These are phyloP conservation scores for Corythaeola cristata DNA, from an alignment of 2,113 vertebrate genomes.

Conservation along the genomic window DNA sequence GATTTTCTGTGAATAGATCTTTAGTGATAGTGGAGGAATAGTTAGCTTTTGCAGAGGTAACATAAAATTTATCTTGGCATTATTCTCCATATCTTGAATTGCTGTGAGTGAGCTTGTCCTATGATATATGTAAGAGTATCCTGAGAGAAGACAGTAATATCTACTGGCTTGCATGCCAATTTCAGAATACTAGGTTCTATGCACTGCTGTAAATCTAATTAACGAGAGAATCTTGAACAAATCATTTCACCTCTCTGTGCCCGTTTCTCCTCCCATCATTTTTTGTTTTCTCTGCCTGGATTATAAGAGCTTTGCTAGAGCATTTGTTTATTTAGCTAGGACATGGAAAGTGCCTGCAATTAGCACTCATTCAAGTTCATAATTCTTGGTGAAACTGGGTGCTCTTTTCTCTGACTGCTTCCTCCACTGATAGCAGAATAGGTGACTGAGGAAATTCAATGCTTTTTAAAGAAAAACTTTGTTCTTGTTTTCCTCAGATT, in stretches of 20 bases:
- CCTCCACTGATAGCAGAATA: background rate
- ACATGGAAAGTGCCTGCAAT: background rate
- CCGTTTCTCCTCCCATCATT: background rate
- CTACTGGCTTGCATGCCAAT: fast-evolving
- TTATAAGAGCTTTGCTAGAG: background rate
- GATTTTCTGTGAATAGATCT: background rate
- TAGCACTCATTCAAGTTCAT: background rate
- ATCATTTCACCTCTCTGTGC: background rate
- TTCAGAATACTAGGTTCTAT: background rate
- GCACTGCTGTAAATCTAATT: background rate
- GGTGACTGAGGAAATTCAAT: background rate
- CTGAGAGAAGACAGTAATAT: background rate
- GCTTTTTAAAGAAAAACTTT: background rate
- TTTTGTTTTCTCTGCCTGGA: background rate
- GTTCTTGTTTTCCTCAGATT: background rate
- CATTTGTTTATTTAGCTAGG: background rate
- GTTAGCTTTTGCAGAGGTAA: background rate
- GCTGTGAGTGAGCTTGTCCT: background rate
- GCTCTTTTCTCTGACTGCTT: background rate
- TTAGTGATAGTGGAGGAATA: background rate
- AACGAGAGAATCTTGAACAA: background rate
- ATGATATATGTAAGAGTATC: background rate
- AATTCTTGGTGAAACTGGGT: background rate
- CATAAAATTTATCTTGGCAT: background rate
- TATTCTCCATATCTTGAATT: background rate